A percentile compares a stretch with the other conserved stretches of the same genome.
Evolutionary conservation across 2,113 vertebrate species (phyloP).

Genomic region (Prionailurus bengalensis): DNA sequence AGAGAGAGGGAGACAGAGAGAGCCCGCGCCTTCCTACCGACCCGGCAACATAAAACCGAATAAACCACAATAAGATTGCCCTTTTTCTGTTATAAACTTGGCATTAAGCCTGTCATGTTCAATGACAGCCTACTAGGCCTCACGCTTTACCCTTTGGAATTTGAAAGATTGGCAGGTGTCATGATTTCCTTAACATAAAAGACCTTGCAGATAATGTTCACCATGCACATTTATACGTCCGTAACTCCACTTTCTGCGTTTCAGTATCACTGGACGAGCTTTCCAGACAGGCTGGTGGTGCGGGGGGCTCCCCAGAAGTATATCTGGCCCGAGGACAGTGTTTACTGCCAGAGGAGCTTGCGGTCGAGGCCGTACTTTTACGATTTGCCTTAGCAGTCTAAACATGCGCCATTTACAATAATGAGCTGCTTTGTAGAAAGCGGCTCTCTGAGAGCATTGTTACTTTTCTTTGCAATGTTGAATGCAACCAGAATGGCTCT

Average conservation of each 20-base stretch:
- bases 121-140: constrained; percentile 98
- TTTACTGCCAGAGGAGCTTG: constrained; percentile 84
- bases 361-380: constrained; percentile 82
- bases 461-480: constrained; percentile 82
- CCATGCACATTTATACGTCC: constrained; percentile 84
- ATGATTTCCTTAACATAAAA: constrained; percentile 93
- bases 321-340: constrained; percentile 85
- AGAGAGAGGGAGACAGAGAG: constrained; percentile 86
- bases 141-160: constrained; percentile 96
- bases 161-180: constrained; percentile 97
- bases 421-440: constrained; percentile 88
- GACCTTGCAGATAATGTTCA: constrained; percentile 89
- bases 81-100: constrained; percentile 98
- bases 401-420: constrained; percentile 88
- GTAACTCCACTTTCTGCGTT: constrained; percentile 80
- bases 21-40: constrained; percentile 91
- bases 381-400: constrained; percentile 88
- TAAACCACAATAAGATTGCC: constrained; percentile 99
- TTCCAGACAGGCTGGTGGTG: constrained; percentile 75
- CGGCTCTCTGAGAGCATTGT: constrained; percentile 86
- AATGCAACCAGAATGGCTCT: constrained; percentile 83
- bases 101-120: constrained; percentile 99
- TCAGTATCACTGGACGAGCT: constrained; percentile 76
- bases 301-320: constrained; percentile 80
- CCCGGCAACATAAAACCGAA: constrained; percentile 98